Percentiles rank a stretch among this genome's conserved stretches.
These are phyloP conservation scores for Drosophila longiperda DNA, from an alignment of 2,888 invertebrate genomes.

Conservation along the genomic window DNA sequence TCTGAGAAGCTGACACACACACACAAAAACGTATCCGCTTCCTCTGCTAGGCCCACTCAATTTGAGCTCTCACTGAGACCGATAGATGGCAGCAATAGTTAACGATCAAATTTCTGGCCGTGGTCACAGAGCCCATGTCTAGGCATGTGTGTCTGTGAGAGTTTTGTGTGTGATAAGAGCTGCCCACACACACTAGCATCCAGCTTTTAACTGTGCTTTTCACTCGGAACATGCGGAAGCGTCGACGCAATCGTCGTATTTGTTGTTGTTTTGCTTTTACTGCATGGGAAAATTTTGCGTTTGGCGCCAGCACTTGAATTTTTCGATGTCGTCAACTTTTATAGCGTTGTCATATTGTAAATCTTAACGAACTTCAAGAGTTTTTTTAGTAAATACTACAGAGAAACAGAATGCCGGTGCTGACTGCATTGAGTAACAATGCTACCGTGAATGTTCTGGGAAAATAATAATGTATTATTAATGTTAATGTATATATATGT, in stretches of 20 bases:
- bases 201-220: conserved; percentile 54
- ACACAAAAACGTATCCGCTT: conserved; percentile 3
- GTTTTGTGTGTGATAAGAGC: conserved; percentile 37
- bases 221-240: conserved; percentile 65
- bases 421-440: not conserved
- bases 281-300: conserved; percentile 52
- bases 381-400: conserved; percentile 1
- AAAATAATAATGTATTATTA: not conserved
- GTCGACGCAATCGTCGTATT: conserved; percentile 7
- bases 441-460: not conserved
- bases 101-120: conserved; percentile 49
- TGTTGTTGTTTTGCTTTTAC: conserved; percentile 8
- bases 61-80: conserved; percentile 27
- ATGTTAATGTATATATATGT: not conserved
- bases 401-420: conserved; percentile 7
- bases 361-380: conserved; percentile 37
- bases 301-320: conserved; percentile 52
- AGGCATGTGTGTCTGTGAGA: conserved; percentile 2
- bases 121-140: conserved; percentile 9
- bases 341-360: conserved; percentile 32
- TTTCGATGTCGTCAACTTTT: conserved; percentile 29
- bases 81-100: conserved; percentile 43
- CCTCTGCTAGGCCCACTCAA: conserved; percentile 41
- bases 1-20: conserved; percentile 15
- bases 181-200: conserved; percentile 17